Evolutionary conservation across 2,113 vertebrate species (phyloP), one percentile per base, ranked within the genome.

Genomic region (Kryptolebias marmoratus): DNA sequence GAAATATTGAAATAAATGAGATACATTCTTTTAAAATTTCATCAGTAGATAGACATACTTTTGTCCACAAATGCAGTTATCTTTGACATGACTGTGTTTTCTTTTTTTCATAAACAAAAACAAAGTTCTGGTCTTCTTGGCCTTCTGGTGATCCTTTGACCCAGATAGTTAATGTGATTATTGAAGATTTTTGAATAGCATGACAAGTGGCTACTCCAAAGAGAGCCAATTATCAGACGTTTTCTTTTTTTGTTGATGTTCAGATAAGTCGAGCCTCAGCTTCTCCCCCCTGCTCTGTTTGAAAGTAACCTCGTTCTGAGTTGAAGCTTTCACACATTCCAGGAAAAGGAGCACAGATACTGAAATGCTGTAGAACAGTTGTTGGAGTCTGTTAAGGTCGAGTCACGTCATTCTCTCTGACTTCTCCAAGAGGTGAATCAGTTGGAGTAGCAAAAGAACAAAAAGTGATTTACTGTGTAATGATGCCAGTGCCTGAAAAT

Each of bases 331-430:
- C 58, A 36, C 53, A 75, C 68, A 73, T 80, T 88, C 74, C 69
- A 52, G 11, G n/a, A 68, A 58, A 58, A 85, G 56, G 65, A 75
- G 54, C 68, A 71, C 70, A 83, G 55, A 73, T 72, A 57, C 42
- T 1, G 18, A 11, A 48, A 54, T 50, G 14, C 10, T 62, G 16
- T 59, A 77, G 52, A 77, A 62, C 67, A 79, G 73, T 74, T 39
- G 11, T 71, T 89, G 80, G 68, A 63, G 69, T 72, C 56, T 75
- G 52, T 82, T 80, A 73, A 84, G 73, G 68, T 88, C 81, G 81
- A 76, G 56, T 73, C 73, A 74, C 56, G 56, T 28, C 36, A 77
- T 70, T 73, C 39, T 36, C 11, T 58, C 14, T 12, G 10, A 53
- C 18, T 42, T 48, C 30, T 79, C 70, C 76, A 71, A 85, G 36